phyloP scores from a whole-genome alignment of 2,113 vertebrate genomes.

The Trogon surrucura region DNA sequence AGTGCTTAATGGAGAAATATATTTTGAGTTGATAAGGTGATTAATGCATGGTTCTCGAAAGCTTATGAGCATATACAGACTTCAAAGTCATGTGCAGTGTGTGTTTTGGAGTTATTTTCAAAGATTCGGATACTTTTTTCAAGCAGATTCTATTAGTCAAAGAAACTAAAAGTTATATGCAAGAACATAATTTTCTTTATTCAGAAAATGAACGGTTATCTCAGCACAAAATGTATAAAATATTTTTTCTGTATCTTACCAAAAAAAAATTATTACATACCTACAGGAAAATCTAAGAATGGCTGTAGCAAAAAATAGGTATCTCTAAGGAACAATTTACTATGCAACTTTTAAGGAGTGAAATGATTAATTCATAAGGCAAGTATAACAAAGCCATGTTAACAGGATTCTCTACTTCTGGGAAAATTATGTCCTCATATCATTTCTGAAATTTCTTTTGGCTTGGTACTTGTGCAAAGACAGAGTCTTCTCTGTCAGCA shows the following conservation, averaged over 20 bases:
- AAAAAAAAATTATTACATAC: background rate
- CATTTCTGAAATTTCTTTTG: background rate
- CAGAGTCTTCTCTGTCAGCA: background rate
- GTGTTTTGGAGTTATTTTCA: background rate
- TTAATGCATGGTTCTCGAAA: background rate
- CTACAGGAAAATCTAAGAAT: background rate
- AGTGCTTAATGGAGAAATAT: background rate
- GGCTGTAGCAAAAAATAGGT: background rate
- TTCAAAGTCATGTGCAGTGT: background rate
- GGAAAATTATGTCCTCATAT: background rate
- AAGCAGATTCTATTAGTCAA: background rate
- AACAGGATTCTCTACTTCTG: background rate
- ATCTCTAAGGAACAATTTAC: background rate
- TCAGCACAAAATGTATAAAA: background rate
- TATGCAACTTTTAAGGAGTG: background rate
- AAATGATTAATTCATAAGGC: background rate
- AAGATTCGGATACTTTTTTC: background rate
- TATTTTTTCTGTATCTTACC: background rate
- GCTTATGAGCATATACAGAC: background rate
- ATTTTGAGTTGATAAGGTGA: background rate
- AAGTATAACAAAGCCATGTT: background rate
- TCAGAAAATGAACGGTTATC: background rate
- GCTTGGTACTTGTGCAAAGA: background rate
- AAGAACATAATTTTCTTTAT: background rate
- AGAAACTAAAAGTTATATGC: background rate